Evolutionary conservation across 2,888 invertebrate species (phyloP).

Genomic region (Flexamia atlantica): DNA sequence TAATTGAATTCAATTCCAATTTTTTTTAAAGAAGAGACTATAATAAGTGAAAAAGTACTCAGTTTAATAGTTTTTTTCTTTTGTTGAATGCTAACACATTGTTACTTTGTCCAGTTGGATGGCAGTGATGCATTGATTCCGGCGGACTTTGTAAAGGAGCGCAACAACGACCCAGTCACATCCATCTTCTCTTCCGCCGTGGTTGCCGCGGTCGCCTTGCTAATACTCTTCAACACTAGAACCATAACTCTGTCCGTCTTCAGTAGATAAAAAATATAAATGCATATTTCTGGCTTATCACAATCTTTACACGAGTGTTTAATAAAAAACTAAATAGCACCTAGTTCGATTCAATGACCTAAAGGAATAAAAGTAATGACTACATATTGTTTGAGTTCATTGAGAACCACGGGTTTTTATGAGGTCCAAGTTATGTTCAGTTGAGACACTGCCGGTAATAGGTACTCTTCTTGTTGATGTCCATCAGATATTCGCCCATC

Average conservation of each 20-base stretch:
- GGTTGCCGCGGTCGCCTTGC: constrained; percentile 27
- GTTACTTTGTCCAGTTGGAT: constrained; percentile 58
- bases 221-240: constrained; percentile 55
- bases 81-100: not conserved
- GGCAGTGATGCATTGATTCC: constrained; percentile 62
- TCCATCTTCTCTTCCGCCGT: constrained; percentile 3
- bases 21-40: no score
- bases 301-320: constrained; percentile 1
- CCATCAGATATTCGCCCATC: constrained; percentile 80
- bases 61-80: no score
- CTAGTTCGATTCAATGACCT: not conserved
- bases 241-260: constrained; percentile 42
- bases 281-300: constrained; percentile 51
- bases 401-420: not conserved
- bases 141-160: constrained; percentile 61
- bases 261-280: constrained; percentile 47
- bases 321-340: constrained; percentile 39
- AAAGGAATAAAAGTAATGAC: not conserved
- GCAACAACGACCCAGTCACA: constrained; percentile 65
- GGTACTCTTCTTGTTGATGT: constrained; percentile 80
- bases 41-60: no score
- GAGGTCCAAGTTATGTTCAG: constrained; percentile 28
- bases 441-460: constrained; percentile 79
- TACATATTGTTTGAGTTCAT: not conserved
- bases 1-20: no score